phyloP scores from a whole-genome alignment of 2,888 invertebrate genomes.

The Mythimna pallens region DNA sequence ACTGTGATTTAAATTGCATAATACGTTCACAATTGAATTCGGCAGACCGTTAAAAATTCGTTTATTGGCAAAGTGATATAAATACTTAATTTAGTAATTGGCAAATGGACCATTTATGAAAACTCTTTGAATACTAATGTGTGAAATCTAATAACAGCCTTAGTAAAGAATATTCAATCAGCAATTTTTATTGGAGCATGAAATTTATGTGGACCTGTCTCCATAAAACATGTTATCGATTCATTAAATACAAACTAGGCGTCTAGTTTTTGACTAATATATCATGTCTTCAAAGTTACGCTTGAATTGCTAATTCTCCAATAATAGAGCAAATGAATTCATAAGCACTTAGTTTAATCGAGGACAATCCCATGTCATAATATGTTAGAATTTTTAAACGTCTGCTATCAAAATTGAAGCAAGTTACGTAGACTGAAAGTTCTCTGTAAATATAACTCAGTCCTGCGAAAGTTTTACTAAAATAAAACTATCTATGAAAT shows the following conservation, averaged over 20 bases:
- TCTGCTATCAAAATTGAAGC: too few relatives aligned
- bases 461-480: background rate
- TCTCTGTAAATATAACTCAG: background rate
- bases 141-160: constrained; percentile 39
- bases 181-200: constrained; percentile 41
- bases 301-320: constrained; percentile 1
- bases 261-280: constrained; percentile 2
- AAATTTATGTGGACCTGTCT: constrained; percentile 30
- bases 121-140: constrained; percentile 71
- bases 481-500: background rate
- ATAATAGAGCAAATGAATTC: constrained; percentile 12
- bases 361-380: too few relatives aligned
- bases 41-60: constrained; percentile 84
- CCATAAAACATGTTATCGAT: constrained; percentile 26
- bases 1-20: constrained; percentile 83
- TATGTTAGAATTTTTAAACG: too few relatives aligned
- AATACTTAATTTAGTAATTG: constrained; percentile 78
- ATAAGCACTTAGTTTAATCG: background rate
- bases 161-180: constrained; percentile 13
- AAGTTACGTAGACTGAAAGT: background rate
- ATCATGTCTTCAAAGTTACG: constrained; percentile 3
- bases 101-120: constrained; percentile 71
- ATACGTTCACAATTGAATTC: constrained; percentile 80
- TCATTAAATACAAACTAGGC: constrained; percentile 6
- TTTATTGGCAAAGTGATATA: constrained; percentile 79